These are phyloP conservation scores for Coptodon bakossiorum DNA, from an alignment of 2,113 vertebrate genomes.

Conservation along the genomic window DNA sequence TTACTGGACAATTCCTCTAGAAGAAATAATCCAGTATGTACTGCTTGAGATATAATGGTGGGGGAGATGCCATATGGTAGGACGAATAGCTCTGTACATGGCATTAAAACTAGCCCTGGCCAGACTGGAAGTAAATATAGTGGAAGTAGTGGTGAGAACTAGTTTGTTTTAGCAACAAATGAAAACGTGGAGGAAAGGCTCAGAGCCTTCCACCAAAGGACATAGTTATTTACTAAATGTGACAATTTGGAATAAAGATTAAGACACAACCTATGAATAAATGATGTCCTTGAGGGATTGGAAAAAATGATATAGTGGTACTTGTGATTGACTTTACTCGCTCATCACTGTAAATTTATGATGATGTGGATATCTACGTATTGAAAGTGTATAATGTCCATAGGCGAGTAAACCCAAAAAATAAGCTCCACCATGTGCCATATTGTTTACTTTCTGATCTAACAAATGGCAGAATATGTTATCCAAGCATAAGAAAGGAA, in stretches of 20 bases:
- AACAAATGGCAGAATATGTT: background rate
- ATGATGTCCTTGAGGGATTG: background rate
- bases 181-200: background rate
- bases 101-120: background rate
- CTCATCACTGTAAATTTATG: background rate
- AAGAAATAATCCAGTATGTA: background rate
- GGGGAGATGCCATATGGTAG: background rate
- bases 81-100: background rate
- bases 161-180: background rate
- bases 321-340: background rate
- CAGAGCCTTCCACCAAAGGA: background rate
- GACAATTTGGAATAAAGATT: background rate
- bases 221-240: background rate
- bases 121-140: background rate
- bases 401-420: background rate
- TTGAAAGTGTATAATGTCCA: background rate
- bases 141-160: background rate
- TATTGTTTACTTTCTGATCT: background rate
- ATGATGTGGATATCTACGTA: background rate
- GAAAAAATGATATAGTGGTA: background rate
- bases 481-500: background rate
- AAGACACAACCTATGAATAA: background rate
- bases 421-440: background rate
- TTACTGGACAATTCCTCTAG: background rate
- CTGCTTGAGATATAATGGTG: background rate